A percentile compares a stretch with the other conserved stretches of the same genome.
Evolutionary conservation across 2,797 vertebrate genomes (phyloP).

Genomic region (Thaleichthys pacificus): DNA sequence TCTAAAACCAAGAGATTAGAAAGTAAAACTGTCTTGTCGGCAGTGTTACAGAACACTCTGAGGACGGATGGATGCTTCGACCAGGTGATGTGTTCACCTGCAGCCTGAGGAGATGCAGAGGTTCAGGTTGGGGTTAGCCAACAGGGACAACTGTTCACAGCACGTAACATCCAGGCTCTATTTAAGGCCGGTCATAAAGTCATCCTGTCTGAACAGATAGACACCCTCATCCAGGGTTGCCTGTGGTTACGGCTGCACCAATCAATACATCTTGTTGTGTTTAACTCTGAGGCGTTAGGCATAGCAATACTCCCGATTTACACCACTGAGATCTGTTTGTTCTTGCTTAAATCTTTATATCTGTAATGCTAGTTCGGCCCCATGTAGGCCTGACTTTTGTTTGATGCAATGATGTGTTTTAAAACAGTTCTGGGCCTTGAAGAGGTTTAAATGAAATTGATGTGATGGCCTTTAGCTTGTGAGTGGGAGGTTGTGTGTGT

Average conservation of each 20-base stretch:
- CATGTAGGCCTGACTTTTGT: neutral
- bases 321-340: neutral
- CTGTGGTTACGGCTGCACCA: too few relatives aligned
- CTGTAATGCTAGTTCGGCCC: neutral
- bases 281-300: too few relatives aligned
- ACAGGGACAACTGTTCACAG: too few relatives aligned
- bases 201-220: too few relatives aligned
- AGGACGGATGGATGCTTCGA: too few relatives aligned
- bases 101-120: too few relatives aligned
- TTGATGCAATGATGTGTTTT: neutral
- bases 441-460: neutral
- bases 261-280: too few relatives aligned
- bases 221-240: too few relatives aligned
- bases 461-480: neutral
- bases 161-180: too few relatives aligned
- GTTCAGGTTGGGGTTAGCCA: too few relatives aligned
- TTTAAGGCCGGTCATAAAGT: too few relatives aligned
- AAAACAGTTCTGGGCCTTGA: neutral
- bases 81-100: too few relatives aligned
- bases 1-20: neutral
- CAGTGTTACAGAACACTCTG: neutral
- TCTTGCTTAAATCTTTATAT: neutral
- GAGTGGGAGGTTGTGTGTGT: neutral
- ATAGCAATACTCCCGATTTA: neutral
- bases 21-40: neutral